A percentile compares a stretch with the other conserved stretches of the same genome.
These are phyloP conservation scores for Sialia sialis DNA, from an alignment of 2,113 vertebrate genomes.

Conservation along the genomic window DNA sequence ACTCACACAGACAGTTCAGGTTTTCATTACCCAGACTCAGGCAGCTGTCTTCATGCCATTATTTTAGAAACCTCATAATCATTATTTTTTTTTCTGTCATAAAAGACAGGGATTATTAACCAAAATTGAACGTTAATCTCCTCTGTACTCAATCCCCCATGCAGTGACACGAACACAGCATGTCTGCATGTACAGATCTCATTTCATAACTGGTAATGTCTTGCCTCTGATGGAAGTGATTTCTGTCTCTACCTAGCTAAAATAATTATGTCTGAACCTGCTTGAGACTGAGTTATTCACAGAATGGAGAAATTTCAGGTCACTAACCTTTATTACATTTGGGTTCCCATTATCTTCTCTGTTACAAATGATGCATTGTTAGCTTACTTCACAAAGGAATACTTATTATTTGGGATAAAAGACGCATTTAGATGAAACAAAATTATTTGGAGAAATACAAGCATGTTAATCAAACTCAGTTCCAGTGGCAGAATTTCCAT, in stretches of 20 bases:
- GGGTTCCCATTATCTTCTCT: constrained; percentile 16
- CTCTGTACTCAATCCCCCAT: background rate
- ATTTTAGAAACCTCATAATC: constrained; percentile 23
- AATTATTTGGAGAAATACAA: constrained; percentile 23
- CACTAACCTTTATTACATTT: constrained; percentile 10
- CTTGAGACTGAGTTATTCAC: background rate
- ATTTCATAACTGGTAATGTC: constrained; percentile 28
- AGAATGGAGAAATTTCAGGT: constrained; percentile 4
- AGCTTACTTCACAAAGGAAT: constrained; percentile 13
- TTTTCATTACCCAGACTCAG: background rate
- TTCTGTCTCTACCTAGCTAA: constrained; percentile 2
- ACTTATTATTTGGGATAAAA: constrained; percentile 4
- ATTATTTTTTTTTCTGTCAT: constrained; percentile 6
- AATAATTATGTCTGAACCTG: constrained; percentile 35
- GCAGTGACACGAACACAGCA: background rate
- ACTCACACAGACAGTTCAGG: background rate
- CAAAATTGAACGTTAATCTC: constrained; percentile 10
- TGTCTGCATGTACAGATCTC: background rate
- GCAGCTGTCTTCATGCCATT: background rate
- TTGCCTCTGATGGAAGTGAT: constrained; percentile 29
- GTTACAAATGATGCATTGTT: constrained; percentile 36
- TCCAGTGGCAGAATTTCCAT: background rate
- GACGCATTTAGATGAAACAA: background rate
- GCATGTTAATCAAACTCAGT: constrained; percentile 8
- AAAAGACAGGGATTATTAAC: constrained; percentile 52